Evolutionary conservation across 2,888 invertebrate species (phyloP).

Genomic region (Platycheirus albimanus): DNA sequence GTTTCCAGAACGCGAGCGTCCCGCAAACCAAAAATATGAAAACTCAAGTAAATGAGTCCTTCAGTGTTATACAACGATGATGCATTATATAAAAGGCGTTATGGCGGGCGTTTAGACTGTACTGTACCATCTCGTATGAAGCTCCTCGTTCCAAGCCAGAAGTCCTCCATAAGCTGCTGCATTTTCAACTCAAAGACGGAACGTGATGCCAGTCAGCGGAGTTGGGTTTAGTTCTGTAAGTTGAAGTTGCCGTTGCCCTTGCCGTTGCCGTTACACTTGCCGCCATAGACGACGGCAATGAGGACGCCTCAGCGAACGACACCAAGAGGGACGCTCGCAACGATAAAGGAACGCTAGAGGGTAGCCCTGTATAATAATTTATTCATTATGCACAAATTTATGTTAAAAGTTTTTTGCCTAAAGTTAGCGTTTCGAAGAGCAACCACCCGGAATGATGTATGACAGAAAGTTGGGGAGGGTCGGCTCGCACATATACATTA

Average conservation of each 20-base stretch:
- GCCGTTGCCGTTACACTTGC: no score
- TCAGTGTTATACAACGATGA: constrained; percentile 38
- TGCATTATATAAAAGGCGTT: not conserved
- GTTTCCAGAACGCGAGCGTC: constrained; percentile 47
- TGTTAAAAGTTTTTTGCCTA: constrained; percentile 76
- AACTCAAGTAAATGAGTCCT: constrained; percentile 63
- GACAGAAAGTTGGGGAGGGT: constrained; percentile 69
- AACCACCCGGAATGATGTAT: constrained; percentile 74
- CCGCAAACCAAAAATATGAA: constrained; percentile 57
- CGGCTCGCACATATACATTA: constrained; percentile 41
- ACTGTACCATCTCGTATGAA: constrained; percentile 9
- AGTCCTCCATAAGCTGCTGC: constrained; percentile 37
- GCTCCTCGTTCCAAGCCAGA: not conserved
- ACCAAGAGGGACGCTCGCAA: constrained; percentile 67
- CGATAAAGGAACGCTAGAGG: constrained; percentile 46
- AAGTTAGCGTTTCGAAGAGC: constrained; percentile 68
- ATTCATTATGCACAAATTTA: constrained; percentile 77
- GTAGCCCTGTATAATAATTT: constrained; percentile 75
- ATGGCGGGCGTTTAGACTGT: no score
- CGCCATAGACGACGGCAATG: not conserved
- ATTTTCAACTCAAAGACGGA: constrained; percentile 56
- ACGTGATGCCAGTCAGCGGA: constrained; percentile 56
- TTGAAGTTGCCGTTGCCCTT: no score
- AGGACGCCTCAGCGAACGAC: not conserved
- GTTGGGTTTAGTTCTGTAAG: constrained; percentile 10